Base-by-base conservation (phyloP, 35 echinoderm and acorn worm species). In the Holothuria glaberrima region DNA sequence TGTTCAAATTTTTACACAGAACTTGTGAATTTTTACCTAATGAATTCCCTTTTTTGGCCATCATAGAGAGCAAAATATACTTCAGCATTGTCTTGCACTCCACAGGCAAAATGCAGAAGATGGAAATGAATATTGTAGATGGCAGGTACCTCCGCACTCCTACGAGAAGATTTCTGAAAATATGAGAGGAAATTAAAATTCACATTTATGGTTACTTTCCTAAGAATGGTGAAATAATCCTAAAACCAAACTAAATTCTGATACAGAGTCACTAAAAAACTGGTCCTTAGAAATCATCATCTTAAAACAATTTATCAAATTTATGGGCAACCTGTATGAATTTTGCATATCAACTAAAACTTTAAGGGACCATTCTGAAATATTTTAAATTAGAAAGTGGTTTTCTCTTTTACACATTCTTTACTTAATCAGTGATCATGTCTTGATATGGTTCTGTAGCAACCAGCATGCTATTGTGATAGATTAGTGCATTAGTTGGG, bases 101-200 rank as follows among this genome's bases (percentile, higher is more conserved):
- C 85, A 67, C 33, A 46, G 9, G 61, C 85, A 87, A 87, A 87
- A 29, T 52, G 31, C 0, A 69, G 60, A 5, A 87, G 85, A 71
- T 87, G 85, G 29, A 87, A 87, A 62, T 69, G 63, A 12, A 87
- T 87, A 32, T 87, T 87, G 64, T 87, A 87, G 18, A 87, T 70
- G 3, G 80, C 52, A 61, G 80, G 85, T 32, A 71, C 58, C 12
- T 87, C 85, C 4, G 44, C 38, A 62, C 36, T 61, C 80, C 50
- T 12, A 27, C 48, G 79, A 7, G 80, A 84, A n/a, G 59, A 19
- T 31, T 84, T 84, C 80, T 84, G 57, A 58, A 56, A 50, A 48
- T 52, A 4, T n/a, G 14, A 71, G 14, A 0, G 27, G 13, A 27
- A 30, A 30, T 41, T 41, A 41, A 7, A 4, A 4, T 41, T 41